phyloP scores from a whole-genome alignment of 2,888 invertebrate genomes.

The Amphiduros pacificus region DNA sequence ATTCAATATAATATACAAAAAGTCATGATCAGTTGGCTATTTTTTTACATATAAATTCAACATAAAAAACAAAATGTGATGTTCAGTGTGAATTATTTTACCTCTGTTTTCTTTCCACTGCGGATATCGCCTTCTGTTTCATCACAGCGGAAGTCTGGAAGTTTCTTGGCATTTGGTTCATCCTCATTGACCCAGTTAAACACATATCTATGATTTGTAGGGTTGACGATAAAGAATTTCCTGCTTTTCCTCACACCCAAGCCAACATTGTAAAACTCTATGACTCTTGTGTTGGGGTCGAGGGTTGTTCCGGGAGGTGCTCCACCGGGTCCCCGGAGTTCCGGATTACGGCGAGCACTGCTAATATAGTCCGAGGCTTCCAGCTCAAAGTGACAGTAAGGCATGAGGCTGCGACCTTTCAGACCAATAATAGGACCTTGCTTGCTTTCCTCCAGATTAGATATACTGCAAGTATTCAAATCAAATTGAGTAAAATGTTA shows the following conservation, averaged over 20 bases:
- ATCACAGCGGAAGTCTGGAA: constrained; percentile 67
- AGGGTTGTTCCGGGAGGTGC: constrained; percentile 54
- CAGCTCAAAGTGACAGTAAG: constrained; percentile 73
- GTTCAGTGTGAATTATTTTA: constrained; percentile 20
- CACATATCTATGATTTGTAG: constrained; percentile 63
- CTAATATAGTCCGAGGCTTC: constrained; percentile 69
- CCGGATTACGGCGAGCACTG: constrained; percentile 54
- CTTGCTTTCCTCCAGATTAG: constrained; percentile 50
- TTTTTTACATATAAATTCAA: no score
- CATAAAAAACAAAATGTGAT: no score
- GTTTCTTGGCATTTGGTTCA: constrained; percentile 55
- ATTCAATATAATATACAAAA: no score
- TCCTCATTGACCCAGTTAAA: constrained; percentile 67
- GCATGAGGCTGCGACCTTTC: constrained; percentile 68
- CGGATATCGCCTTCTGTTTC: constrained; percentile 66
- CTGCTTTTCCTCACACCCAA: constrained; percentile 59
- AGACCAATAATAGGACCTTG: constrained; percentile 58
- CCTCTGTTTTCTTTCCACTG: constrained; percentile 66
- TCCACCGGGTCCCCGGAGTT: constrained; percentile 53
- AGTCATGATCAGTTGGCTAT: no score
- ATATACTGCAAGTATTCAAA: constrained; percentile 48
- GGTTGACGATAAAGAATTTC: constrained; percentile 70
- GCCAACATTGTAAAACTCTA: constrained; percentile 72
- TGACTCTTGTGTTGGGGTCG: constrained; percentile 64
- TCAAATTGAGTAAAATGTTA: no score